A percentile compares a stretch with the other conserved stretches of the same genome.
phyloP scores from a whole-genome alignment of 1,140 invertebrate species.

The Drosophila melanica region DNA sequence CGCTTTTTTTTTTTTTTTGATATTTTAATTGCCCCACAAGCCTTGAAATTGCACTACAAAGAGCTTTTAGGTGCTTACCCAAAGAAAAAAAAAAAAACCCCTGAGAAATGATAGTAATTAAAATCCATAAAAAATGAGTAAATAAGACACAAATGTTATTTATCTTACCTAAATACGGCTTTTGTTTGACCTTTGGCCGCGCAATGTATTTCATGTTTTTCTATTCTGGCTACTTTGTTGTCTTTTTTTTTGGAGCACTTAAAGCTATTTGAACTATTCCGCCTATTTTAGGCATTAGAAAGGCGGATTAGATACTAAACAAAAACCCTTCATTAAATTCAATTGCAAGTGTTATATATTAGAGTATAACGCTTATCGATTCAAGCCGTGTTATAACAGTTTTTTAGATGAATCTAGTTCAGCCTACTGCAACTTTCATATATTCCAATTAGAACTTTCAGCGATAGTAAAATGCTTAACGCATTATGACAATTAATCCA shows the following conservation, averaged over 20 bases:
- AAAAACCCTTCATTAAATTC: too few relatives aligned
- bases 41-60: slow-evolving; percentile 74
- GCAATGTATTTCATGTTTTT: slow-evolving; percentile 16
- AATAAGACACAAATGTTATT: slow-evolving; percentile 55
- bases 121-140: slow-evolving; percentile 69
- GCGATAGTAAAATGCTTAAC: too few relatives aligned
- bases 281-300: too few relatives aligned
- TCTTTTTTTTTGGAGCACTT: background rate
- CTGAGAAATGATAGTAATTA: slow-evolving; percentile 76
- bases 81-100: slow-evolving; percentile 31
- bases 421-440: background rate
- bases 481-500: too few relatives aligned
- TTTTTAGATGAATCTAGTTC: too few relatives aligned
- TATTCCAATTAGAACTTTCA: background rate
- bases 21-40: slow-evolving; percentile 68
- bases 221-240: slow-evolving; percentile 7
- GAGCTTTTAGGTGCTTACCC: slow-evolving; percentile 60
- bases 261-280: background rate
- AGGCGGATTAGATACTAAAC: too few relatives aligned
- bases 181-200: slow-evolving; percentile 30
- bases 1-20: slow-evolving; percentile 41
- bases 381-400: too few relatives aligned
- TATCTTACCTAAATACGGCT: slow-evolving; percentile 38
- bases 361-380: too few relatives aligned
- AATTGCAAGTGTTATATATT: too few relatives aligned